Evolutionary conservation across 2,113 vertebrate genomes (phyloP).

Genomic region (Hystrix brachyura): DNA sequence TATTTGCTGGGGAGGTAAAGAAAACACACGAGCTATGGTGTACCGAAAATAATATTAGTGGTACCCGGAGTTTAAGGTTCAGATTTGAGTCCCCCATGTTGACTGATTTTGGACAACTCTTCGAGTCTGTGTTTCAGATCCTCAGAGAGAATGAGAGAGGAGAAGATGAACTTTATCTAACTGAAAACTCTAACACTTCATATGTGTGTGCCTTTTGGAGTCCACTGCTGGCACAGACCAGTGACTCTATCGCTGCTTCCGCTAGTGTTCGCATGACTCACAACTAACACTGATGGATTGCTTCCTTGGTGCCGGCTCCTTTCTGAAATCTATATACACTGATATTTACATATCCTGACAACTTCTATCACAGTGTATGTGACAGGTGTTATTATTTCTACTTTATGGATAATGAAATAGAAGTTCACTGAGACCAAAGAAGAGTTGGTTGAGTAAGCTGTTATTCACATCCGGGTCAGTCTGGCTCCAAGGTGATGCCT

Average conservation of each 20-base stretch:
- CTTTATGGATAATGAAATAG: neutral
- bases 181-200: neutral
- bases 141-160: neutral
- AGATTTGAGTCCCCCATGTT: neutral
- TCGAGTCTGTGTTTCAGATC: neutral
- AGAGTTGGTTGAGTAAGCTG: neutral
- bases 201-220: neutral
- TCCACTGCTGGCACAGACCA: neutral
- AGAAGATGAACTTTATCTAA: neutral
- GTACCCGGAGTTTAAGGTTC: neutral
- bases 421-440: neutral
- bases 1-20: slow-evolving; percentile 31
- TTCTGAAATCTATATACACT: neutral
- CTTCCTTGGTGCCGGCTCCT: neutral
- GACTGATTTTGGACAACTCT: neutral
- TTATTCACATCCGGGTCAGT: neutral
- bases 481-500: neutral
- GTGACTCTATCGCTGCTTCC: neutral
- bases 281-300: neutral
- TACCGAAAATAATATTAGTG: neutral
- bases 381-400: neutral
- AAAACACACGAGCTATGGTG: neutral
- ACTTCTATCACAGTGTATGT: neutral
- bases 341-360: neutral
- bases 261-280: neutral